These are phyloP conservation scores for Hippocampus guttulatus DNA, from an alignment of 2,113 vertebrate genomes.

Conservation along the genomic window DNA sequence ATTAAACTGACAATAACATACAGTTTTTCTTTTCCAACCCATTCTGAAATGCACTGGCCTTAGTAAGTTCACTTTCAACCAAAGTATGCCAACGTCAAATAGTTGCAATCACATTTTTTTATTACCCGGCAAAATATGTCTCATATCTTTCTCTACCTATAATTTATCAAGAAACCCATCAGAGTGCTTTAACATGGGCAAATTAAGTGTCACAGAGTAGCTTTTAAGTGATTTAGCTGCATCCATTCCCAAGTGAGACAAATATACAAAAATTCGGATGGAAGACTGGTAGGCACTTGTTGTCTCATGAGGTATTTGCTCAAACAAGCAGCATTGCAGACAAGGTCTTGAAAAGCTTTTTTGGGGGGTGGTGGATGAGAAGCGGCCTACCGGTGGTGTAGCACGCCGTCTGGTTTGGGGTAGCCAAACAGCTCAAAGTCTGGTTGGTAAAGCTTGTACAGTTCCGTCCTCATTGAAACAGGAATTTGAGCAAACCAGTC, in stretches of 20 bases:
- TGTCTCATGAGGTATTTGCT: constrained; percentile 42
- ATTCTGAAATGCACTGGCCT: neutral
- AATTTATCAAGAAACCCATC: constrained; percentile 26
- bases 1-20: neutral
- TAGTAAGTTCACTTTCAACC: neutral
- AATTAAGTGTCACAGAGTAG: neutral
- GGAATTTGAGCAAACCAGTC: constrained; percentile 86
- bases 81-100: neutral
- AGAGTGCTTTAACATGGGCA: constrained; percentile 45
- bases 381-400: constrained; percentile 48
- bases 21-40: neutral
- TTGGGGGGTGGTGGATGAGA: neutral
- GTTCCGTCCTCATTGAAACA: constrained; percentile 74
- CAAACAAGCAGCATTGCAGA: constrained; percentile 30
- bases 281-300: constrained; percentile 50
- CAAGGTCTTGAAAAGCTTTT: constrained; percentile 28
- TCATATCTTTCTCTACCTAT: neutral
- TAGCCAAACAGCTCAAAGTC: constrained; percentile 93
- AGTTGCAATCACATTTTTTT: constrained; percentile 28
- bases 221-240: neutral
- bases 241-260: neutral
- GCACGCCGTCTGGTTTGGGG: constrained; percentile 80
- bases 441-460: constrained; percentile 85
- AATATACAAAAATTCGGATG: constrained; percentile 18
- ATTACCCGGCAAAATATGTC: constrained; percentile 31